phyloP scores from a whole-genome alignment of 92 coral and sea anemone species.

The Muricea muricata region DNA sequence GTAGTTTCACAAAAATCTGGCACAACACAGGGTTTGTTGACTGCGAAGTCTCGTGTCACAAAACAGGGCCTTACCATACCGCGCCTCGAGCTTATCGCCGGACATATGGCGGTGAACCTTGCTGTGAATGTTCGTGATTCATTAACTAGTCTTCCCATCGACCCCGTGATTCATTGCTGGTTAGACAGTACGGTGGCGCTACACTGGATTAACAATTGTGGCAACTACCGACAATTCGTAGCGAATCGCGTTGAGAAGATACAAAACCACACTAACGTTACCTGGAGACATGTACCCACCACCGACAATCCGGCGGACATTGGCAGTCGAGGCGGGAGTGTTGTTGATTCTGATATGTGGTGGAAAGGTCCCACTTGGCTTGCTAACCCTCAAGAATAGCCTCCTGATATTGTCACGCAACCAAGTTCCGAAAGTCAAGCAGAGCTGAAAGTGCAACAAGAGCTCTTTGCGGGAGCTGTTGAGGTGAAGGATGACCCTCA shows the following conservation, averaged over 20 bases:
- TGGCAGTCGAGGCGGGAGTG: too few species aligned
- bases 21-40: too few species aligned
- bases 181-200: constrained; percentile 58
- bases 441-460: constrained; percentile 69
- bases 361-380: too few species aligned
- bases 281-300: too few species aligned
- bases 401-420: constrained; percentile 51
- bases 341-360: too few species aligned
- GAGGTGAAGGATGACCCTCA: constrained; percentile 48
- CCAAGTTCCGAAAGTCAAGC: constrained; percentile 20
- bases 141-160: constrained; percentile 36
- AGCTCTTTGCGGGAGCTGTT: constrained; percentile 59
- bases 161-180: constrained; percentile 50
- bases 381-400: too few species aligned
- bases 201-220: constrained; percentile 49
- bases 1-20: too few species aligned
- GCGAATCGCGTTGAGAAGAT: constrained; percentile 47
- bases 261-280: constrained; percentile 59
- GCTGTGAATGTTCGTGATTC: constrained; percentile 40
- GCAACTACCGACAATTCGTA: constrained; percentile 53
- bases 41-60: too few species aligned
- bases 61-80: constrained; percentile 35
- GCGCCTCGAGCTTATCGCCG: constrained; percentile 46
- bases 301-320: too few species aligned
- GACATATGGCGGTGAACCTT: constrained; percentile 57